Evolutionary conservation across 2,888 invertebrate species (phyloP).

Genomic region (Spisula solida): DNA sequence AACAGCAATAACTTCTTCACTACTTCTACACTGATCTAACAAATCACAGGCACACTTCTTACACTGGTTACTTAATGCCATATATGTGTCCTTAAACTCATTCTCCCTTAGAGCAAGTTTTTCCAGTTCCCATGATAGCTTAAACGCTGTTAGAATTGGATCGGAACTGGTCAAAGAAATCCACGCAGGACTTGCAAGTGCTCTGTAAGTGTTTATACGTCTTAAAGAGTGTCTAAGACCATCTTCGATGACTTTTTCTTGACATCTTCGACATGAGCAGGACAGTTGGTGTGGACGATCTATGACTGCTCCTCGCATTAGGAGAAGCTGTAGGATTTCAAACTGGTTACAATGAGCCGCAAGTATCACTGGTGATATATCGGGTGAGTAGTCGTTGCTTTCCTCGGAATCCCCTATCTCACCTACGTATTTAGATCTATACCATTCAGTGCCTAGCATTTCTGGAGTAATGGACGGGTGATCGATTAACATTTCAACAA

Average conservation of each 20-base stretch:
- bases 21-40: slow-evolving; percentile 89
- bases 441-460: slow-evolving; percentile 89
- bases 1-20: slow-evolving; percentile 89
- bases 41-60: slow-evolving; percentile 89
- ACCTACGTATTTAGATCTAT: slow-evolving; percentile 85
- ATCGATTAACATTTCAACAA: slow-evolving; percentile 89
- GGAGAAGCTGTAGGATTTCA: slow-evolving; percentile 89
- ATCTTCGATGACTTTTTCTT: slow-evolving; percentile 87
- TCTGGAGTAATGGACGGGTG: slow-evolving; percentile 88
- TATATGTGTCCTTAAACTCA: slow-evolving; percentile 89
- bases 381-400: slow-evolving; percentile 89
- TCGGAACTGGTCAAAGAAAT: slow-evolving; percentile 89
- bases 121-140: slow-evolving; percentile 89
- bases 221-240: slow-evolving; percentile 89
- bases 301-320: slow-evolving; percentile 88
- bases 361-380: slow-evolving; percentile 88
- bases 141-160: slow-evolving; percentile 89
- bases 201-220: slow-evolving; percentile 89
- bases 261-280: slow-evolving; percentile 88
- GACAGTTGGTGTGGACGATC: slow-evolving; percentile 88
- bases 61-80: slow-evolving; percentile 88
- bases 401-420: slow-evolving; percentile 84
- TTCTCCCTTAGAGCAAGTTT: slow-evolving; percentile 88
- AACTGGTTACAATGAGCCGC: slow-evolving; percentile 89
- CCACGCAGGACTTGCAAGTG: slow-evolving; percentile 89